phyloP scores from a whole-genome alignment of 2,888 invertebrate species.

The Druceiella hillmani region DNA sequence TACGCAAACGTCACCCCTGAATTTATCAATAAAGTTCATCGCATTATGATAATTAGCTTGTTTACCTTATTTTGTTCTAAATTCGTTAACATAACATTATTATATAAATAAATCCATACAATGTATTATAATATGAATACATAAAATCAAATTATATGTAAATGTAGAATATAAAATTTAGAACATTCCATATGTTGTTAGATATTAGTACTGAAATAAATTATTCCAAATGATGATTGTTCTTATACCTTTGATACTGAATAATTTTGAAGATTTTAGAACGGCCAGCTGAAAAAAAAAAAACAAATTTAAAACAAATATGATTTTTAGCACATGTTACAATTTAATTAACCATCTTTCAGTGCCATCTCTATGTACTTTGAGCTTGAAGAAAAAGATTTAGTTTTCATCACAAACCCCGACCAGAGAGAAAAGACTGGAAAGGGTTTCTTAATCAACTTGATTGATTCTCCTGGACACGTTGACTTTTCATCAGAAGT shows the following conservation, averaged over 20 bases:
- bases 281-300: conserved; percentile 50
- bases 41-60: too few relatives aligned
- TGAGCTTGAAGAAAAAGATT: conserved; percentile 91
- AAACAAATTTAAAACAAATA: conserved; percentile 5
- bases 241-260: conserved; percentile 45
- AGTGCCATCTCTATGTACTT: conserved; percentile 99
- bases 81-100: too few relatives aligned
- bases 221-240: conserved; percentile 46
- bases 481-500: conserved; percentile 99
- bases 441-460: conserved; percentile 98
- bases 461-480: conserved; percentile 99
- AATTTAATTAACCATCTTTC: conserved; percentile 20
- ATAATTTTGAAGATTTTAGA: conserved; percentile 47
- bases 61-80: too few relatives aligned
- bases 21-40: too few relatives aligned
- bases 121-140: too few relatives aligned
- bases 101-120: too few relatives aligned
- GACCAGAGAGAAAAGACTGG: conserved; percentile 88
- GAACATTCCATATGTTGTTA: conserved; percentile 1
- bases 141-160: too few relatives aligned
- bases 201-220: conserved; percentile 1
- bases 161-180: too few relatives aligned
- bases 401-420: conserved; percentile 84
- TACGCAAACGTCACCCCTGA: too few relatives aligned
- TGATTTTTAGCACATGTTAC: background rate